Base-by-base conservation (phyloP, 2,888 invertebrate genomes). In the Deladenus siricidicola region DNA sequence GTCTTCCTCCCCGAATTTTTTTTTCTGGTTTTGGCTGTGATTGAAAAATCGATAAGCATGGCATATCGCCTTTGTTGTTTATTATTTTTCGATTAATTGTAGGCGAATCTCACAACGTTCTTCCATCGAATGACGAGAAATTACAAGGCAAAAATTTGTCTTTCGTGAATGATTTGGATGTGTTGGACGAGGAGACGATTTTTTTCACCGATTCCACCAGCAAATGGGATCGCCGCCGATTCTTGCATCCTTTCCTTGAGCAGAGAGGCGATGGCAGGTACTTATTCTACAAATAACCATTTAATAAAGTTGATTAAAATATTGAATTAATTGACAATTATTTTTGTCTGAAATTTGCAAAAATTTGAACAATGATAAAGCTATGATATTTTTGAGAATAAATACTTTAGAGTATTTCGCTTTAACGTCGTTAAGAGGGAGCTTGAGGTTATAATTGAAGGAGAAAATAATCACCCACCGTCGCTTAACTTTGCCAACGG, bases 181-280 rank as follows among this genome's bases (percentile, higher is more conserved):
- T 93, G 39, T 85, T 86, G 52, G 84, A 85, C 56, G 87, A 88
- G 30, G 43, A 45, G 4, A 71, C 70, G 26, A 83, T 96, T 21
- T 93, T 88, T 79, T 90, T 90, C 86, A 87, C 90, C 0, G 89
- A 90, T 78, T 89, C 91, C 0, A 85, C 85, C 52, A 85, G 85
- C 14, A 86, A 88, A 66, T 89, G 87, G 79, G 72, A 80, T 2
- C 80, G 93, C 42, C 82, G 86, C 69, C 86, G 92, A 82, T 86
- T 89, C 48, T 73, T 85, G 1, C 85, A 84, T 60, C 56, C 47
- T 17, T 58, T 85, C 39, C 78, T 92, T 1, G 84, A 87, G 56
- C 87, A 89, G 39, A 75, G 71, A 81, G 87, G 88, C 29, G 85
- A 86, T 69, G 93, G 93, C 81, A 70, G 64, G 63, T 63, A 24